Conservation (phyloP, 2,888 invertebrate genomes). For the Entomobrya proxima region DNA sequence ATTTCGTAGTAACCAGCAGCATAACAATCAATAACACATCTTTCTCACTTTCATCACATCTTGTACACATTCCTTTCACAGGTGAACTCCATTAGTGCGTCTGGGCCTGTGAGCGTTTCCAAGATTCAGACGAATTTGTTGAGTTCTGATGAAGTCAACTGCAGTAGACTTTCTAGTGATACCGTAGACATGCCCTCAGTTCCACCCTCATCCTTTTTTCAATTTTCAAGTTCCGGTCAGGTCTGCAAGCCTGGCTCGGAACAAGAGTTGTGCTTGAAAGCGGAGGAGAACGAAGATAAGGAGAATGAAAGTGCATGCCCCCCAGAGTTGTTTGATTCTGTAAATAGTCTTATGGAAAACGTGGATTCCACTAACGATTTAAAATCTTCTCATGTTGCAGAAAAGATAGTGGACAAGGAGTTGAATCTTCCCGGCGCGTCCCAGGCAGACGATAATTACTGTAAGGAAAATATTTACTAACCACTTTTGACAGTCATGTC, state of each 20-base stretch:
- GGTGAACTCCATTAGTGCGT: conserved; percentile 70
- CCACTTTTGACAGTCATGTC: not conserved
- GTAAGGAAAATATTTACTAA: conserved; percentile 32
- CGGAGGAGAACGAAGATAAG: conserved; percentile 66
- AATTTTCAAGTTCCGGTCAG: conserved; percentile 59
- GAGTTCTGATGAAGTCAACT: conserved; percentile 70
- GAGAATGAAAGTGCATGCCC: conserved; percentile 71
- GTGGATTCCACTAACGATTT: conserved; percentile 65
- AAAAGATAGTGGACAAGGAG: conserved; percentile 64
- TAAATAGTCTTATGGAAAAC: conserved; percentile 62
- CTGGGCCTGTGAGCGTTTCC: conserved; percentile 68
- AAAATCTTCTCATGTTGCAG: conserved; percentile 68
- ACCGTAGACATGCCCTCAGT: conserved; percentile 71
- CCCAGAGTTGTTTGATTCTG: conserved; percentile 55
- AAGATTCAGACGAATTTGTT: conserved; percentile 70
- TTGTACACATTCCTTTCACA: too few species aligned
- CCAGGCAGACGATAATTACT: not conserved
- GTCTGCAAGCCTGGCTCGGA: conserved; percentile 49
- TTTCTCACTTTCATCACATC: not conserved
- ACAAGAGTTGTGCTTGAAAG: conserved; percentile 62
- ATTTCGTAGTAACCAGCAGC: not conserved
- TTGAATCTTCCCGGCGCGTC: conserved; percentile 47
- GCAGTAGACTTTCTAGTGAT: conserved; percentile 70
- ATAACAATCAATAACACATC: not conserved
- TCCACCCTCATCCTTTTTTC: conserved; percentile 71